Base-by-base conservation (phyloP, 1,140 invertebrate species). In the Leptopilina boulardi region DNA sequence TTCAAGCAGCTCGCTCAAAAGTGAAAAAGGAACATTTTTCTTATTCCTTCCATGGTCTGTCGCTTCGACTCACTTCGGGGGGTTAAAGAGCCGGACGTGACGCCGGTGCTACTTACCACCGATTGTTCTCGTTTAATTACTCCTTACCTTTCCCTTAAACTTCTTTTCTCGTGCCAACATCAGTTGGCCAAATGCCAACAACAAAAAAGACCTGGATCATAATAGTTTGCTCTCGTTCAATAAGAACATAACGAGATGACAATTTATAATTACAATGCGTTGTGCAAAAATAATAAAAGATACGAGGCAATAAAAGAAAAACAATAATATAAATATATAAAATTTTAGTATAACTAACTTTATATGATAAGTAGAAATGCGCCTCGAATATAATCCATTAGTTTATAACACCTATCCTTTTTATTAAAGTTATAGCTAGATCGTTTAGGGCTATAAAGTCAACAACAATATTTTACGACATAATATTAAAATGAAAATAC, bases 51-150 rank as follows among this genome's bases (percentile, higher is more conserved):
- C 3, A 30, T 66, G 59, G 59, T 34, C 26, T 66, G 23, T n/a
- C 59, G 13, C 59, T 26, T 66, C 21, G 26, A 66, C 21, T 30
- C 10, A 66, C 23, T 26, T n/a, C n/a, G n/a, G n/a, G 15, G 26
- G 59, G 59, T 30, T n/a, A 66, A 66, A 66, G 59, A 26, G 26
- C 59, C 23, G 59, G 56, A 66, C 59, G 59, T 66, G 59, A 66
- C 59, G 26, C 59, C 59, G 59, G 26, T 66, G 59, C 59, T 66
- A 66, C 59, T 66, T 66, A 66, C 26, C 26, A 66, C 59, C 59
- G 26, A 66, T 66, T 66, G 59, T 66, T 66, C 59, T 23, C 59
- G 26, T 66, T 66, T 66, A 66, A 66, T 66, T 66, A 66, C 59
- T 66, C 59, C 59, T 66, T 66, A 30, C 59, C 59, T 34, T 66